Base-by-base conservation (phyloP, 2,797 vertebrate genomes). In the Strix occidentalis region DNA sequence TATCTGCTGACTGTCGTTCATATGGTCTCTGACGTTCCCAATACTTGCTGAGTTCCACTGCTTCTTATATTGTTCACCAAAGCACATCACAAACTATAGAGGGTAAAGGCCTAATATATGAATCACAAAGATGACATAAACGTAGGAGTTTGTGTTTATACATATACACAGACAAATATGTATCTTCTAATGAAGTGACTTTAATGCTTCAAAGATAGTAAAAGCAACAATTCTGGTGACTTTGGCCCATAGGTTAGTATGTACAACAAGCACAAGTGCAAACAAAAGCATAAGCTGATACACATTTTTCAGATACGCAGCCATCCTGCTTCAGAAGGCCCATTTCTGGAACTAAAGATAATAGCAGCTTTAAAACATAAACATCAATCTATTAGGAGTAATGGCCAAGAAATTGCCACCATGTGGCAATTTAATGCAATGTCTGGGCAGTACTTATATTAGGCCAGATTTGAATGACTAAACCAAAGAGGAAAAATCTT, bases 361-460 rank as follows among this genome's bases (percentile, higher is more conserved):
- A 61, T 1, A 24, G 26, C 6, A 48, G n/a, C 45, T 93, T 37
- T 41, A 54, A 51, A 83, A 28, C 0, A 1, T 25, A 95, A 90
- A n/a, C 33, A 85, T 24, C 63, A 48, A 89, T 70, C 29, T 24
- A 61, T 66, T 18, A 61, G 65, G 14, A 84, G 16, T 41, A 92
- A 92, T 81, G 45, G 72, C 63, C 77, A 93, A 93, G 48, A 92
- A 96, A 91, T 94, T 90, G 93, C 91, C 96, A 95, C 93, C 91
- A 56, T 70, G 91, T 93, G 89, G 93, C 58, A 96, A 94, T 61
- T 90, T 31, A 75, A 75, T 37, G 89, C 74, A 91, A 71, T 0
- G 4, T 66, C 57, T 53, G 45, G 33, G 54, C 74, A 86, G 29
- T 21, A 18, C 1, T 71, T 19, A 10, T 0, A 4, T 35, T 19